phyloP scores from a whole-genome alignment of 2,888 invertebrate species.

The Mythimna impura region DNA sequence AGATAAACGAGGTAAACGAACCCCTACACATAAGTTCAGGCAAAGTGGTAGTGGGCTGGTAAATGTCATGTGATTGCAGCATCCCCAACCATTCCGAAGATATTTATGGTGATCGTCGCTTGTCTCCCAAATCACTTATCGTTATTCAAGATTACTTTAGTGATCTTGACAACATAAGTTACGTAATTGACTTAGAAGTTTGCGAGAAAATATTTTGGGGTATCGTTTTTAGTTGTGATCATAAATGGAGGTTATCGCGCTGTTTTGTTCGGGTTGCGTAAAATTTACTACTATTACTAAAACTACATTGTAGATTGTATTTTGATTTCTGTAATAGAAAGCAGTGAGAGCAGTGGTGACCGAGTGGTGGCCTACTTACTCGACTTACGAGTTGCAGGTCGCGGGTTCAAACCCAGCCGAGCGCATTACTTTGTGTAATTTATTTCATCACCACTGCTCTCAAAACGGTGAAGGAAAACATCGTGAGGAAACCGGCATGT shows the following conservation, averaged over 20 bases:
- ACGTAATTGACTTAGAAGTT: slow-evolving; percentile 47
- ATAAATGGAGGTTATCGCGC: background rate
- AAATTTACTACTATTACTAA: background rate
- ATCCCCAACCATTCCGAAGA: slow-evolving; percentile 44
- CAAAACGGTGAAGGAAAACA: no score
- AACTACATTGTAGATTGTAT: no score
- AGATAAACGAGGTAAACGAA: slow-evolving; percentile 17
- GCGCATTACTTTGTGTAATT: no score
- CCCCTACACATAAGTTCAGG: slow-evolving; percentile 40
- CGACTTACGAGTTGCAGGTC: no score
- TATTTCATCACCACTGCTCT: no score
- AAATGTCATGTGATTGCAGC: slow-evolving; percentile 55
- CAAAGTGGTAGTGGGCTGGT: slow-evolving; percentile 48
- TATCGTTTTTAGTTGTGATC: background rate
- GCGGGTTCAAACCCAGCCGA: no score
- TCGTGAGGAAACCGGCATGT: no score
- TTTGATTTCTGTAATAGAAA: no score
- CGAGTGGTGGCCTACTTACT: no score
- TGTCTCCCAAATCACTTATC: slow-evolving; percentile 55
- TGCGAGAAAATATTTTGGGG: slow-evolving; percentile 26
- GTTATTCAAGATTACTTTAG: slow-evolving; percentile 57
- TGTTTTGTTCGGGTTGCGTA: background rate
- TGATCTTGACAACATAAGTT: slow-evolving; percentile 48
- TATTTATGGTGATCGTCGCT: slow-evolving; percentile 55
- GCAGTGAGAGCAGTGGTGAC: no score